Evolutionary conservation across 1,140 invertebrate species (phyloP).

Genomic region (Kradibia gibbosae): DNA sequence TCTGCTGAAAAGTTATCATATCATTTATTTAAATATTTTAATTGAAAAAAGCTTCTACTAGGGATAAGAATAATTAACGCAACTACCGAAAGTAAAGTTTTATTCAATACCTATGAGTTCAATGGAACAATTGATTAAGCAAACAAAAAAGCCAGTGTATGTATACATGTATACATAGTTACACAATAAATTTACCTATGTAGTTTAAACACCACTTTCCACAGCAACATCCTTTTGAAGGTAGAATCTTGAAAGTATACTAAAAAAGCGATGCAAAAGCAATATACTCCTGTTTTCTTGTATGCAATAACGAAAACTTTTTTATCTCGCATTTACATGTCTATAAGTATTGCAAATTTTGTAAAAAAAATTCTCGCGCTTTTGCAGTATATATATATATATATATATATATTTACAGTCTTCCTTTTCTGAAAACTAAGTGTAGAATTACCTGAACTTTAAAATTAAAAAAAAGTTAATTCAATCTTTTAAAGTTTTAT

Average conservation of each 20-base stretch:
- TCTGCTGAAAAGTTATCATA: no score
- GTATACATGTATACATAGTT: no score
- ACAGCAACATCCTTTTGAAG: neutral
- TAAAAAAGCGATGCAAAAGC: conserved; percentile 19
- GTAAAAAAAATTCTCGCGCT: conserved; percentile 9
- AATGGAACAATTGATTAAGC: no score
- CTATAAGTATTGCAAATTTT: conserved; percentile 6
- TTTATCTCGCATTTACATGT: conserved; percentile 7
- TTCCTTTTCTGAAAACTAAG: neutral
- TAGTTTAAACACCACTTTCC: neutral
- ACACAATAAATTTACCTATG: no score
- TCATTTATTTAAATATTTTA: no score
- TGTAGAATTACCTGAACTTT: conserved; percentile 6
- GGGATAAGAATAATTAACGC: no score
- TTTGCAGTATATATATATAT: neutral
- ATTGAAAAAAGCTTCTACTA: no score
- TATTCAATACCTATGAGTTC: no score
- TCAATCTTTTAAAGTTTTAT: neutral
- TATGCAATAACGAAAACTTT: conserved; percentile 5
- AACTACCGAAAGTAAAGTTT: no score
- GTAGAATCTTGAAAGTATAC: neutral
- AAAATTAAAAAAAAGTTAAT: conserved; percentile 11
- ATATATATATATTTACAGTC: conserved; percentile 9
- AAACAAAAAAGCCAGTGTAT: no score
- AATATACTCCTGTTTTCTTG: neutral